Conservation (phyloP, 2,113 vertebrate species). For the Corythornis madagascariensis region DNA sequence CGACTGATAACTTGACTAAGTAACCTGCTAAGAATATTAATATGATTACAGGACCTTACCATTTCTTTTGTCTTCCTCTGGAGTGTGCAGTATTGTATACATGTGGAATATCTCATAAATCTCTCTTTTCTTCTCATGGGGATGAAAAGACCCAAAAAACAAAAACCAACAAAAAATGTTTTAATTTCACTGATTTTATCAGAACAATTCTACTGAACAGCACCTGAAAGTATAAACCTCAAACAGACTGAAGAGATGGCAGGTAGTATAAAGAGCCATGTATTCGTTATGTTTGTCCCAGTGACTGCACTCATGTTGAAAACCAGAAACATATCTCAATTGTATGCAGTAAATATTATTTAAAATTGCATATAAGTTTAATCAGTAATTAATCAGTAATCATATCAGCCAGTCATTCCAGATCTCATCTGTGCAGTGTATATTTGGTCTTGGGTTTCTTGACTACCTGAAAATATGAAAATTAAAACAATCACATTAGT, state of each 20-base stretch:
- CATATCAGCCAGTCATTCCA: neutral
- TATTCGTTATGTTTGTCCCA: neutral
- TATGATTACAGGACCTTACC: fast-evolving
- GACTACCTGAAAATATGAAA: neutral
- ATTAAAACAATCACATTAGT: neutral
- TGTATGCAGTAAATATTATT: neutral
- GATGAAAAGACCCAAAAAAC: too few species aligned
- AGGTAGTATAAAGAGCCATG: neutral
- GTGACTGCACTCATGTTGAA: neutral
- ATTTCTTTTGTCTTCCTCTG: neutral
- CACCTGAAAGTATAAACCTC: neutral
- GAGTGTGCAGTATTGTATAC: neutral
- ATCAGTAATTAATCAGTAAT: neutral
- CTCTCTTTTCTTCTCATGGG: fast-evolving
- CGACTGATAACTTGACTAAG: neutral
- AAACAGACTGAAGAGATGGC: neutral
- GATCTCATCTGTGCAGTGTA: neutral
- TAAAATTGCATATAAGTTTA: neutral
- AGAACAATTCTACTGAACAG: neutral
- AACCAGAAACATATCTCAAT: neutral
- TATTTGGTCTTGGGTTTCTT: neutral
- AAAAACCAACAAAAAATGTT: neutral
- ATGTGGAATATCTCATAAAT: neutral
- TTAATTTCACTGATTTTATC: neutral
- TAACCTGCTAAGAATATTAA: neutral